Percentiles rank a stretch among this genome's conserved stretches.
These are phyloP conservation scores for Unio pictorum DNA, from an alignment of 2,888 invertebrate genomes.

Conservation along the genomic window DNA sequence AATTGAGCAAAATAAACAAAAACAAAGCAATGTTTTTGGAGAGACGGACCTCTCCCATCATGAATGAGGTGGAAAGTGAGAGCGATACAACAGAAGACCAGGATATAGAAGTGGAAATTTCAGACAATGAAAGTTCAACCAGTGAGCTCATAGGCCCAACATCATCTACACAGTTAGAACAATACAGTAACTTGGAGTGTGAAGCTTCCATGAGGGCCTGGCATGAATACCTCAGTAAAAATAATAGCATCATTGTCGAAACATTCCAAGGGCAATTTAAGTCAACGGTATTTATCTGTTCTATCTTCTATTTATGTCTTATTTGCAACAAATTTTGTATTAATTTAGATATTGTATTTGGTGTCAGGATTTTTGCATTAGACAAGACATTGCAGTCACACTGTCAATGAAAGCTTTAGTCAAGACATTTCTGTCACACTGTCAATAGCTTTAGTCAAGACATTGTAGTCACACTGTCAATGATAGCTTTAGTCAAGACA, in stretches of 20 bases:
- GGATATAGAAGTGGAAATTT: conserved; percentile 38
- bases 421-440: too few relatives aligned
- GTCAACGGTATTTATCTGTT: conserved; percentile 75
- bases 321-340: too few relatives aligned
- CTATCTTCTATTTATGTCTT: too few relatives aligned
- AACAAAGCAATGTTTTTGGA: conserved; percentile 18
- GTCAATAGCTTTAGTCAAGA: too few relatives aligned
- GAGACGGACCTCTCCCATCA: conserved; percentile 4
- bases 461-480: too few relatives aligned
- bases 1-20: conserved; percentile 61
- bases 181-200: conserved; percentile 37
- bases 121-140: conserved; percentile 38
- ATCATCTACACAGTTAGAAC: conserved; percentile 17
- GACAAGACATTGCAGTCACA: too few relatives aligned
- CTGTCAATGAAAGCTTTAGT: too few relatives aligned
- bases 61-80: conserved; percentile 27
- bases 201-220: conserved; percentile 75
- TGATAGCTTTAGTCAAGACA: too few relatives aligned
- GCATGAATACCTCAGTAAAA: conserved; percentile 75
- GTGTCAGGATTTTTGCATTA: too few relatives aligned
- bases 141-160: conserved; percentile 15
- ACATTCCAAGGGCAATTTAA: conserved; percentile 80
- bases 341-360: too few relatives aligned
- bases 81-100: conserved; percentile 16
- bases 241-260: conserved; percentile 77